Conservation (phyloP, 2,888 invertebrate genomes). For the Crepidodera aurea region DNA sequence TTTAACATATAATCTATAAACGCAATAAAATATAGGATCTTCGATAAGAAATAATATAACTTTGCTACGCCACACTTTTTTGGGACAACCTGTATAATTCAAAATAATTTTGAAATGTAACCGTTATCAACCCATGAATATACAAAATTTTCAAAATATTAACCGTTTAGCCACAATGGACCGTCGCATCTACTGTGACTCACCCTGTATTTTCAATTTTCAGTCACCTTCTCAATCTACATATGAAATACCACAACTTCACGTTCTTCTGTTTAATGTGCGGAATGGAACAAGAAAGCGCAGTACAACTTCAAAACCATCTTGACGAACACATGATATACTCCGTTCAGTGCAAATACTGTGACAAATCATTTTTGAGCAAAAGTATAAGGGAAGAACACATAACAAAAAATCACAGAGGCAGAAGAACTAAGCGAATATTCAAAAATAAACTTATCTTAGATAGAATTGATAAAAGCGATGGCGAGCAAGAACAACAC, state of each 20-base stretch:
- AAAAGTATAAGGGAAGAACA: slow-evolving; percentile 27
- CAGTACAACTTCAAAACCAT: slow-evolving; percentile 36
- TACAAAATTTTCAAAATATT: too few species aligned
- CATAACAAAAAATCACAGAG: slow-evolving; percentile 19
- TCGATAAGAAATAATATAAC: too few species aligned
- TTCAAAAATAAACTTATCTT: slow-evolving; percentile 29
- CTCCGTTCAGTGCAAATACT: slow-evolving; percentile 40
- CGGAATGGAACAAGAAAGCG: slow-evolving; percentile 25
- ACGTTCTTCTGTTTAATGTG: slow-evolving; percentile 38
- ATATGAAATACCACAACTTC: slow-evolving; percentile 32
- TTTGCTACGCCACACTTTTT: too few species aligned
- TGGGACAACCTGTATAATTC: too few species aligned
- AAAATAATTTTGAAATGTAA: too few species aligned
- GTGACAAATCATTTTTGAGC: slow-evolving; percentile 40
- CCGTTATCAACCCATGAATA: too few species aligned
- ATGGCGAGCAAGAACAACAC: background rate
- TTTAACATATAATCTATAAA: too few species aligned
- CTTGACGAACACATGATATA: slow-evolving; percentile 37
- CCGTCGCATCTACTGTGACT: too few species aligned
- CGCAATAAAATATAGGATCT: too few species aligned
- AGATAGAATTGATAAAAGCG: slow-evolving; percentile 20
- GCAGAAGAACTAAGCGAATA: slow-evolving; percentile 16
- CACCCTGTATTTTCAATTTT: slow-evolving; percentile 28
- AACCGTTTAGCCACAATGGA: too few species aligned
- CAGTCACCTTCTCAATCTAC: slow-evolving; percentile 34